These are phyloP conservation scores for Netelia fuscicornis DNA, from an alignment of 2,888 invertebrate species.

Conservation along the genomic window DNA sequence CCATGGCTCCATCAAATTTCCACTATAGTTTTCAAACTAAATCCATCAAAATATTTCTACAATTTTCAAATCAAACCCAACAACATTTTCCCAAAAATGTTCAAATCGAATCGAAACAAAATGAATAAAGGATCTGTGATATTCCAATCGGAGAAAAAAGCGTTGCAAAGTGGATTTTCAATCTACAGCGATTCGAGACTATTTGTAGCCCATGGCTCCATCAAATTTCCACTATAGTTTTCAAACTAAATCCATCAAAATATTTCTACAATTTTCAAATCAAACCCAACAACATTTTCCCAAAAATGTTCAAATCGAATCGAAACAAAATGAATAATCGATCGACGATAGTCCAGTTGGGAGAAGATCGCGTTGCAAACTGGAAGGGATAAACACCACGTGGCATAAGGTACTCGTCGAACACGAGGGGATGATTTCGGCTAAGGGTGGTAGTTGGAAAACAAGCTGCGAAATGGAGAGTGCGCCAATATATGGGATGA, in stretches of 20 bases:
- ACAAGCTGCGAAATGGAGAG: conserved; percentile 66
- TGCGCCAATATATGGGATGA: conserved; percentile 48
- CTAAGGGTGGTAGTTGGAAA: conserved; percentile 56
- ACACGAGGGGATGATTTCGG: conserved; percentile 16
- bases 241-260: neutral
- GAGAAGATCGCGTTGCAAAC: neutral
- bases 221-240: neutral
- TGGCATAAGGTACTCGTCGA: conserved; percentile 32
- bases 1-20: neutral
- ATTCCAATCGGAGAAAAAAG: neutral
- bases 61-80: too few species aligned
- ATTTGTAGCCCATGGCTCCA: neutral
- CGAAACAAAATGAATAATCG: conserved; percentile 2
- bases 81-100: neutral
- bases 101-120: conserved; percentile 12
- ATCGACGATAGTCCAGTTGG: neutral
- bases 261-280: neutral
- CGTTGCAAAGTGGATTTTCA: conserved; percentile 7
- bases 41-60: neutral
- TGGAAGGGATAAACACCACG: conserved; percentile 35
- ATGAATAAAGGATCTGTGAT: neutral
- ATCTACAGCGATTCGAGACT: too few species aligned
- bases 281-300: neutral
- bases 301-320: neutral
- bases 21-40: too few species aligned